These are phyloP conservation scores for Lytechinus variegatus DNA, from an alignment of 35 echinoderm and acorn worm genomes.

Conservation along the genomic window DNA sequence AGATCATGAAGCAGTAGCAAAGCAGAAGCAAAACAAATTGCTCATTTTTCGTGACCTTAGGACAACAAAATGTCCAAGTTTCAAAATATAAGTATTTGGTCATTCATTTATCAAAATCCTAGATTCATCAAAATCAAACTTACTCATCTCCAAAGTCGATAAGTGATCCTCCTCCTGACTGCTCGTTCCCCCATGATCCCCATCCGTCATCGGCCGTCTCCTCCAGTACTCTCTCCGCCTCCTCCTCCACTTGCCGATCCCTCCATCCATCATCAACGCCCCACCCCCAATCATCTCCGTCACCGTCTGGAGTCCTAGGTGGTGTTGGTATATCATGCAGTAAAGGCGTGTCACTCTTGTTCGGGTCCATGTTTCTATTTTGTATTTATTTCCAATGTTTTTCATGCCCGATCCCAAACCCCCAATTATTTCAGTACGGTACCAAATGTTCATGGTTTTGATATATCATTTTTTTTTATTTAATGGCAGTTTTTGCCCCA, in stretches of 20 bases:
- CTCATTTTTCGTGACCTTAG: no score
- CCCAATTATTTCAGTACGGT: neutral
- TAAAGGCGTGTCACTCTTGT: conserved; percentile 94
- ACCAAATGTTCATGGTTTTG: neutral
- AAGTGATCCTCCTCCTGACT: conserved; percentile 51
- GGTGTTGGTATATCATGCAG: conserved; percentile 81
- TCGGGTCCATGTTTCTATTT: conserved; percentile 81
- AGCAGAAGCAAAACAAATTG: no score
- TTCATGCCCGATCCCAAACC: neutral
- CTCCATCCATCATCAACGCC: conserved; percentile 62
- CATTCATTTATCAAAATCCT: no score
- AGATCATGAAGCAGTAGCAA: no score
- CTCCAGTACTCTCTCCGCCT: neutral
- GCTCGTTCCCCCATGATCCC: conserved; percentile 75
- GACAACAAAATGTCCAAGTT: no score
- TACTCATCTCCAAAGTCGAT: conserved; percentile 87
- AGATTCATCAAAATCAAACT: conserved; percentile 26
- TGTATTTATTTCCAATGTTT: neutral
- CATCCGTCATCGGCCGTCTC: conserved; percentile 67
- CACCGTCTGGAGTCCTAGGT: conserved; percentile 64
- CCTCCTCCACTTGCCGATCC: conserved; percentile 47
- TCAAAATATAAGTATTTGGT: no score
- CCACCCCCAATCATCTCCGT: conserved; percentile 83
- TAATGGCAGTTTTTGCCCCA: neutral
- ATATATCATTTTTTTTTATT: neutral